Base-by-base conservation (phyloP, 1,140 invertebrate genomes). In the Lordiphosa stackelbergi region DNA sequence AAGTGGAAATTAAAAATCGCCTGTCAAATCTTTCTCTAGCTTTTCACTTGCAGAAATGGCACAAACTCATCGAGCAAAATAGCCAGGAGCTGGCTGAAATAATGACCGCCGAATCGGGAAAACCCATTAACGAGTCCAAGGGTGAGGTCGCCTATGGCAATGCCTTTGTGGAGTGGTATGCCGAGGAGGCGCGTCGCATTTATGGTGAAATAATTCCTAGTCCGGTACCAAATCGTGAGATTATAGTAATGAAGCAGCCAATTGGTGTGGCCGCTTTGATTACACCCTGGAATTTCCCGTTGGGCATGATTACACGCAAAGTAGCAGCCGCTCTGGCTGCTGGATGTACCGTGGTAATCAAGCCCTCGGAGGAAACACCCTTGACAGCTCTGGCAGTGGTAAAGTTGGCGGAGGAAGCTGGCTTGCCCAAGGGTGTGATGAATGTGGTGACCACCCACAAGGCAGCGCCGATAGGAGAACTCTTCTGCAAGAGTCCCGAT, bases 221-320 rank as follows among this genome's bases (percentile, higher is more conserved):
- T 65, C 92, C 95, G 8, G 85, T 90, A 43, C 89, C 90, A n/a
- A 93, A 92, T 69, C 94, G 95, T 81, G 92, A 96, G 85, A 91
- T 98, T 53, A 88, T 99, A 31, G 89, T 97, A n/a, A 89, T 96
- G 1, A 92, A 93, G 69, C 94, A 99, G 86, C 97, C 98, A 4
- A 91, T 98, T 56, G 98, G 98, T 41, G 97, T 99, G 11, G 95
- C 95, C 12, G 97, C 93, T 36, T 90, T 99, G 52, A 98, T 99
- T 13, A 99, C 98, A 12, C 98, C 98, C 79, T 99, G 98, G 98
- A 99, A 99, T 88, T 99, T 99, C 89, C 98, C 98, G 1, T 93
- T 94, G 88, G 98, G 98, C 0, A 99, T 99, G 98, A 97, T 99
- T 34, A 97, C 97, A 0, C 90, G 98, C 43, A 99, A 99, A 90